Evolutionary conservation across 2,113 vertebrate species (phyloP).

Genomic region (Thomomys bottae): DNA sequence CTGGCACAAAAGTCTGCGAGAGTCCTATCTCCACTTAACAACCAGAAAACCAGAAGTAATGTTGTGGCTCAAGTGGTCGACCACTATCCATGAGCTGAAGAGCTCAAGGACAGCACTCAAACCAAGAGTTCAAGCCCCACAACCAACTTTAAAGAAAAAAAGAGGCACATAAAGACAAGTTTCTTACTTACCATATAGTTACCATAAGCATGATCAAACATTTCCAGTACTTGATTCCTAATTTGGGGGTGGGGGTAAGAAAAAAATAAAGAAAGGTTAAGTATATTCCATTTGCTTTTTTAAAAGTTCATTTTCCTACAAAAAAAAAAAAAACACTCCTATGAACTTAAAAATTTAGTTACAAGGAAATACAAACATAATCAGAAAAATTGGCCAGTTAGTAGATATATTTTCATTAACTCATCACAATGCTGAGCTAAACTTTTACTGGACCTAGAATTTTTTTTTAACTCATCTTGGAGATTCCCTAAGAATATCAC

Average conservation of each 20-base stretch:
- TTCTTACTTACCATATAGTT: constrained; percentile 96
- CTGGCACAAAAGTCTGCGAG: no score
- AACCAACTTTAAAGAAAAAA: no score
- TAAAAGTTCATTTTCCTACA: constrained; percentile 50
- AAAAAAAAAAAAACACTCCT: constrained; percentile 36
- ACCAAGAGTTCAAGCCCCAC: no score
- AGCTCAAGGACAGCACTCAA: no score
- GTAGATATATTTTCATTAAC: neutral
- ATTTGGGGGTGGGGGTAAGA: constrained; percentile 69
- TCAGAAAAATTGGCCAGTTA: constrained; percentile 6
- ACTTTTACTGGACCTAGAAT: neutral
- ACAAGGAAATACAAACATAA: neutral
- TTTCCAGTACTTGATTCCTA: constrained; percentile 98
- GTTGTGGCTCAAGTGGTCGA: no score
- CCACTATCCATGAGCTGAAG: no score
- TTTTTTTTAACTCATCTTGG: constrained; percentile 8
- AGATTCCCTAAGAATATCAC: constrained; percentile 32
- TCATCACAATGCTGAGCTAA: neutral
- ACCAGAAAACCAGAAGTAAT: no score
- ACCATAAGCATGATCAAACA: constrained; percentile 99
- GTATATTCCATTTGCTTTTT: constrained; percentile 29
- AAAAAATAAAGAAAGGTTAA: constrained; percentile 66
- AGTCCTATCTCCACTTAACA: no score
- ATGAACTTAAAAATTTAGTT: constrained; percentile 37
- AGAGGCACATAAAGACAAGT: no score